Conservation (phyloP, 1,140 invertebrate species). For the Hirudo medicinalis region DNA sequence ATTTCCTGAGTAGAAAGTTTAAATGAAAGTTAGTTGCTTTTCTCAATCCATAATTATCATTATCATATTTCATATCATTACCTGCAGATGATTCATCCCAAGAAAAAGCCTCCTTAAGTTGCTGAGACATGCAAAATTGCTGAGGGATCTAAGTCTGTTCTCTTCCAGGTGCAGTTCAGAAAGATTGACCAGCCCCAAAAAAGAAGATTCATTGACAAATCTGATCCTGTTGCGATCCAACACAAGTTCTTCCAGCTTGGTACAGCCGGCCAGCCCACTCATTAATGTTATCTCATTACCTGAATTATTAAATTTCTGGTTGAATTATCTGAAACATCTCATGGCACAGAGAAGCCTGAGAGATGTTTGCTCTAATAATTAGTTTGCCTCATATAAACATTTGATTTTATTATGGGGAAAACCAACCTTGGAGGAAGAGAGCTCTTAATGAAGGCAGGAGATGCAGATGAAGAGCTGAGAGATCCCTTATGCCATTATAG, state of each 20-base stretch:
- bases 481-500: constrained; percentile 8
- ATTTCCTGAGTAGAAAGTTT: constrained; percentile 31
- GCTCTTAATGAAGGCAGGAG: not conserved
- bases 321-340: not conserved
- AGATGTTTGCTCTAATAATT: too few species aligned
- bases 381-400: not conserved
- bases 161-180: constrained; percentile 40
- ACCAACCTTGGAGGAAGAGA: constrained; percentile 7
- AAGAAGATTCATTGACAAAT: not conserved
- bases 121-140: constrained; percentile 31
- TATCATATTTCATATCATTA: constrained; percentile 16
- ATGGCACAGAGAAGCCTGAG: too few species aligned
- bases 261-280: not conserved
- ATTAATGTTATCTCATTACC: constrained; percentile 4
- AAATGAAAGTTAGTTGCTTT: not conserved
- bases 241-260: constrained; percentile 8
- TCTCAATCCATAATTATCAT: not conserved
- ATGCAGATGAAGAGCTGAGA: not conserved
- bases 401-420: not conserved
- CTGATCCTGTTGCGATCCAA: not conserved
- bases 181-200: constrained; percentile 6
- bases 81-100: constrained; percentile 39
- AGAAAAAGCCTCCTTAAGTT: constrained; percentile 38
- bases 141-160: constrained; percentile 35
- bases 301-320: not conserved